Percentiles rank a stretch among this genome's conserved stretches.
Evolutionary conservation across 1,140 invertebrate species (phyloP).

Genomic region (Protaetia brevitarsis): DNA sequence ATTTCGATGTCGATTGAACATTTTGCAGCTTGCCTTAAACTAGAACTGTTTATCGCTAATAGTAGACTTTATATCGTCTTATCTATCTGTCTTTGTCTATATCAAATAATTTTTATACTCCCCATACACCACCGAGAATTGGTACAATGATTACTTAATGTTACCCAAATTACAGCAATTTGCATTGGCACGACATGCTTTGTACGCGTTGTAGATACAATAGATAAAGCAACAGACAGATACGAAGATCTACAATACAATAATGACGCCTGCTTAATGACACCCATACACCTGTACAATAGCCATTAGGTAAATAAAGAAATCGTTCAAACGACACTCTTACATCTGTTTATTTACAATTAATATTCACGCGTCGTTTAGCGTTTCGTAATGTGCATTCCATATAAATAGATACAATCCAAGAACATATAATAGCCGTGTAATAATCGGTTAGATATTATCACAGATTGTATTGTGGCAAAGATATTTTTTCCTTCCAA

Average conservation of each 20-base stretch:
- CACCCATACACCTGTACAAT: neutral
- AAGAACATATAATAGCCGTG: no score
- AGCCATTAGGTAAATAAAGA: slow-evolving; percentile 1
- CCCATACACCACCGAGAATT: neutral
- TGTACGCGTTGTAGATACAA: neutral
- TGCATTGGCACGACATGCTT: neutral
- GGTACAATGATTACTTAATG: slow-evolving; percentile 10
- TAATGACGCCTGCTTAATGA: no score
- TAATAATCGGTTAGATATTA: no score
- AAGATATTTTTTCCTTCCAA: no score
- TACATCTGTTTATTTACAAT: slow-evolving; percentile 17
- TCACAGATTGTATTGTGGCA: no score
- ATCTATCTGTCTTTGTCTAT: neutral
- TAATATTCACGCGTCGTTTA: neutral
- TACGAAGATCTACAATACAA: no score
- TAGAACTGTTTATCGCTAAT: no score
- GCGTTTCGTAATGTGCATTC: neutral
- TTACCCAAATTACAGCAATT: neutral
- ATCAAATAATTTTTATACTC: no score
- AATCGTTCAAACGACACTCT: neutral
- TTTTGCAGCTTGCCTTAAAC: no score
- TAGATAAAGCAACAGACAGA: no score
- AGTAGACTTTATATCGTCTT: no score
- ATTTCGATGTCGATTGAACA: no score
- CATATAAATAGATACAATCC: neutral